These are phyloP conservation scores for Rhodinocichla rosea DNA, from an alignment of 2,113 vertebrate genomes.

Conservation along the genomic window DNA sequence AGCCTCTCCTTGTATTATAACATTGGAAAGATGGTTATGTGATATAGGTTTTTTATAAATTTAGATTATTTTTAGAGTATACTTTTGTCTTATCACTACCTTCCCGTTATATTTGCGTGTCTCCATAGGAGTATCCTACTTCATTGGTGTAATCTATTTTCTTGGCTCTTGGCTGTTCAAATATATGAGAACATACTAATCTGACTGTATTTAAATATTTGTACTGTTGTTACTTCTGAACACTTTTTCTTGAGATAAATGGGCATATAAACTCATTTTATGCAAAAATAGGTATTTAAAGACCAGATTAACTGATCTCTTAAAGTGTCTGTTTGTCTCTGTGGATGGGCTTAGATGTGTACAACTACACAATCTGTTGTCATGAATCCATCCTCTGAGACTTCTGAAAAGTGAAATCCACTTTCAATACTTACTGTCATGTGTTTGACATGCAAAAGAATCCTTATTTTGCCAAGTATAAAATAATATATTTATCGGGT, in stretches of 20 bases:
- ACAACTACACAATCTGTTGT: neutral
- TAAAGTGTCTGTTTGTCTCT: neutral
- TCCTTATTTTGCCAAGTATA: neutral
- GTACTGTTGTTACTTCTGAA: neutral
- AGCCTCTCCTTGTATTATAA: neutral
- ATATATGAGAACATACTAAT: neutral
- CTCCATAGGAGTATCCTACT: neutral
- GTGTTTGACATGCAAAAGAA: neutral
- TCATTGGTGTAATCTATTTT: neutral
- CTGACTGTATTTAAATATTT: neutral
- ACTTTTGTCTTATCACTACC: neutral
- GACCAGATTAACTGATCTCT: neutral
- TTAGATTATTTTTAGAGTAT: neutral
- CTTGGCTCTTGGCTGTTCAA: neutral
- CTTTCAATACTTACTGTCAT: neutral
- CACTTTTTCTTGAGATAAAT: neutral
- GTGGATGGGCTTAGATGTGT: neutral
- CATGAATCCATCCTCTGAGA: neutral
- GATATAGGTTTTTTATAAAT: neutral
- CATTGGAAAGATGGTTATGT: neutral
- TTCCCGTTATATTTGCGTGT: neutral
- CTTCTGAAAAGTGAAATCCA: neutral
- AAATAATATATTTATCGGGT: neutral
- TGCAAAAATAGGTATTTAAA: neutral
- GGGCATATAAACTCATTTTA: neutral